phyloP scores from a whole-genome alignment of 2,888 invertebrate genomes.

The Meteorus colon region DNA sequence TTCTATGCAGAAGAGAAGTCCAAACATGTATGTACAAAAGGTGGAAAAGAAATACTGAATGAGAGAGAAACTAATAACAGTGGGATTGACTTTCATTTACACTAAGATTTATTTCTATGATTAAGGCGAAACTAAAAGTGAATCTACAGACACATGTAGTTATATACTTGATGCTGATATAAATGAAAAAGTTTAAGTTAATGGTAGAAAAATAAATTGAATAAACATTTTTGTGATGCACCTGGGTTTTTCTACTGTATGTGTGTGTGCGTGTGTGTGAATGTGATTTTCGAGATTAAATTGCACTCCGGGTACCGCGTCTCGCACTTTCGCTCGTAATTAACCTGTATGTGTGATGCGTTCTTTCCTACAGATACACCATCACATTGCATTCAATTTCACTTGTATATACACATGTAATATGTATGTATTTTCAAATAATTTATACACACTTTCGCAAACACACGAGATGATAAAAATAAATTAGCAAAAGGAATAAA shows the following conservation, averaged over 20 bases:
- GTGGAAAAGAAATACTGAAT: not conserved
- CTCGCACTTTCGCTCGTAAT: slow-evolving; percentile 60
- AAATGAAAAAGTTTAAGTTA: not conserved
- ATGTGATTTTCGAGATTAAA: slow-evolving; percentile 34
- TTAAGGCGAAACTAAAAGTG: slow-evolving; percentile 29
- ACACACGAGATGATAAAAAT: not conserved
- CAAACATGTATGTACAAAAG: not conserved
- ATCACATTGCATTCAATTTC: not conserved
- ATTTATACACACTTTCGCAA: not conserved
- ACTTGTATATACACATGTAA: not conserved
- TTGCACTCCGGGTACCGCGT: slow-evolving; percentile 19
- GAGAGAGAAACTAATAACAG: slow-evolving; percentile 2
- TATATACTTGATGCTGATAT: no score
- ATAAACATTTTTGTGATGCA: slow-evolving; percentile 36
- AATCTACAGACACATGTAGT: slow-evolving; percentile 10
- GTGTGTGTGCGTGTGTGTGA: no score
- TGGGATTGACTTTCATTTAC: slow-evolving; percentile 8
- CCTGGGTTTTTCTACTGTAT: not conserved
- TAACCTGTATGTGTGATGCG: slow-evolving; percentile 50
- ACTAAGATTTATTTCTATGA: slow-evolving; percentile 2
- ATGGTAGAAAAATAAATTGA: slow-evolving; percentile 14
- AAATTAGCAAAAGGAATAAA: not conserved
- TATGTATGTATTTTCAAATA: not conserved
- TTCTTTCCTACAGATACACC: not conserved
- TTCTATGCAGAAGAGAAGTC: not conserved